Conservation (phyloP, 2,888 invertebrate genomes). For the Myopa testacea region DNA sequence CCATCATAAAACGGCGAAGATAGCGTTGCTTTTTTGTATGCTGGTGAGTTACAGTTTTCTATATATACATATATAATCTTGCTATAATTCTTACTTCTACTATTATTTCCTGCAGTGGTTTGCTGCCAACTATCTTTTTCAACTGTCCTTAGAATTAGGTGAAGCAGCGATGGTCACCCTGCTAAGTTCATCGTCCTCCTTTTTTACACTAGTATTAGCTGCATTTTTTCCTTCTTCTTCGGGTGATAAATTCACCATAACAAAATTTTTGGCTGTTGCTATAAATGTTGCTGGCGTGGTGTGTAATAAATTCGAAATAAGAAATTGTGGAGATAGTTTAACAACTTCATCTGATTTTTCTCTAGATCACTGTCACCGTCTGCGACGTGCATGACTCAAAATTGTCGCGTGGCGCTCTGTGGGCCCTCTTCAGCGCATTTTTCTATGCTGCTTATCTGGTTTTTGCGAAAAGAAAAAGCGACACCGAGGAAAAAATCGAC, state of each 20-base stretch:
- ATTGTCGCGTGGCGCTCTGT: conserved; percentile 81
- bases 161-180: conserved; percentile 89
- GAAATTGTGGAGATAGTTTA: neutral
- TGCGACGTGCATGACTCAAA: conserved; percentile 78
- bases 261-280: conserved; percentile 84
- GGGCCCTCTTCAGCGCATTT: conserved; percentile 87
- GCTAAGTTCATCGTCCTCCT: conserved; percentile 87
- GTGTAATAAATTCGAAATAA: conserved; percentile 61
- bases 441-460: conserved; percentile 93
- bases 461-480: conserved; percentile 85
- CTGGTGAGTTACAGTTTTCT: conserved; percentile 72
- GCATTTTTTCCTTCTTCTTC: conserved; percentile 86
- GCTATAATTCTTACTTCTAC: conserved; percentile 42
- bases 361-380: conserved; percentile 81
- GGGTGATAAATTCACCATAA: conserved; percentile 86
- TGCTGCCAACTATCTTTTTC: conserved; percentile 91
- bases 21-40: conserved; percentile 87
- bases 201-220: conserved; percentile 89
- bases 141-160: conserved; percentile 86
- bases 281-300: conserved; percentile 84
- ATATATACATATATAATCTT: too few species aligned
- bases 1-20: conserved; percentile 79
- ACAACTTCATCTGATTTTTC: conserved; percentile 42
- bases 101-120: conserved; percentile 82
- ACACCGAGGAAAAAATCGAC: conserved; percentile 93